Conservation (phyloP, 2,113 vertebrate genomes). For the Hyla sarda region DNA sequence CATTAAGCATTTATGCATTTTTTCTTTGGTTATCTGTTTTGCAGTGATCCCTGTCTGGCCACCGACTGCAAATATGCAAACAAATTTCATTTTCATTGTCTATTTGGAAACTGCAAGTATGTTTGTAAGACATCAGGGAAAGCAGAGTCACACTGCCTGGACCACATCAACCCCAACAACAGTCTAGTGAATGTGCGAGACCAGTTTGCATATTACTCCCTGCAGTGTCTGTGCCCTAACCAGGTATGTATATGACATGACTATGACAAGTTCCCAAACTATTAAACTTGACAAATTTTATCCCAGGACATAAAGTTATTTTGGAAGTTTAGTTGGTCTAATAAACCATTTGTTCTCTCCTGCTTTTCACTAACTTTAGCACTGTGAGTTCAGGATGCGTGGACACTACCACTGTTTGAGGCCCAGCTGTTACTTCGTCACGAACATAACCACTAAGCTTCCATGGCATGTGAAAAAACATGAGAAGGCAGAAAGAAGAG, state of each 20-base stretch:
- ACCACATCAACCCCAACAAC: slow-evolving; percentile 99
- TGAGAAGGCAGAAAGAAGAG: slow-evolving; percentile 95
- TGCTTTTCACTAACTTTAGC: slow-evolving; percentile 70
- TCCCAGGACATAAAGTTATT: neutral
- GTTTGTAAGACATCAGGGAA: slow-evolving; percentile 99
- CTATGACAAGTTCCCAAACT: neutral
- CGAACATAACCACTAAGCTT: slow-evolving; percentile 99
- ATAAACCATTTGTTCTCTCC: neutral
- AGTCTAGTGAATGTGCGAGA: slow-evolving; percentile 94
- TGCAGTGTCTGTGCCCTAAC: slow-evolving; percentile 98
- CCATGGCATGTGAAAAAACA: slow-evolving; percentile 99
- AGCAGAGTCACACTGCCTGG: slow-evolving; percentile 97
- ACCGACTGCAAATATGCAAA: slow-evolving; percentile 99
- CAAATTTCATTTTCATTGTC: slow-evolving; percentile 99
- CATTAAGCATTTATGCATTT: too few relatives aligned
- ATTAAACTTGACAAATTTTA: too few relatives aligned
- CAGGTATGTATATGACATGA: slow-evolving; percentile 79
- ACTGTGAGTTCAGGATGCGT: slow-evolving; percentile 98
- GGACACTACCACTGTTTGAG: slow-evolving; percentile 98
- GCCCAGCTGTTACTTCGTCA: slow-evolving; percentile 93
- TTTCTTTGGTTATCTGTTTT: neutral
- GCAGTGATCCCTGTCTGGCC: slow-evolving; percentile 92
- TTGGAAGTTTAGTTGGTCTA: neutral
- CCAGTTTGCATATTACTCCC: slow-evolving; percentile 97
- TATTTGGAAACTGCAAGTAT: slow-evolving; percentile 99